Percentiles rank a stretch among this genome's conserved stretches.
These are phyloP conservation scores for Pygoscelis adeliae DNA, from an alignment of 2,113 vertebrate genomes.

Conservation along the genomic window DNA sequence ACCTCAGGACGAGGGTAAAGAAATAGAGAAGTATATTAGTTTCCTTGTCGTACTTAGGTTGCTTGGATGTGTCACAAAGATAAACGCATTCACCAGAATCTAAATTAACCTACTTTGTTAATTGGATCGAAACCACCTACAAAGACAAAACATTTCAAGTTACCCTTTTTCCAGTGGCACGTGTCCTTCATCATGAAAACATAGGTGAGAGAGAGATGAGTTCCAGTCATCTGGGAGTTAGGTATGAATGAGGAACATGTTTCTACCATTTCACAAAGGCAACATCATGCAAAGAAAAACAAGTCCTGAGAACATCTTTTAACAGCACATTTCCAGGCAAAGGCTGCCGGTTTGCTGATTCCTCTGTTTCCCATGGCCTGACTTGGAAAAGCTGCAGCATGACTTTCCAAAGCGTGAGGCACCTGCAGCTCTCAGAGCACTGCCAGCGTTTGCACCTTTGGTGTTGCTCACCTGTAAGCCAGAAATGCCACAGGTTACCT, in stretches of 20 bases:
- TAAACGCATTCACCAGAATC: background rate
- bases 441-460: accelerated
- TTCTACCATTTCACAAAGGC: background rate
- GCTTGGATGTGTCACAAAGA: constrained; percentile 7
- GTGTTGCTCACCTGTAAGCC: background rate
- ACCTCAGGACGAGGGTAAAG: background rate
- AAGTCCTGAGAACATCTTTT: background rate
- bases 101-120: constrained; percentile 5
- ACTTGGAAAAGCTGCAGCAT: accelerated
- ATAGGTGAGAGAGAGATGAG: background rate
- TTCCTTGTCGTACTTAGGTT: background rate
- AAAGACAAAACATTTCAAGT: background rate
- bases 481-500: background rate
- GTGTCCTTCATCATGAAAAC: background rate
- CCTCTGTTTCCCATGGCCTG: background rate
- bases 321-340: background rate
- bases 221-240: background rate
- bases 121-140: background rate
- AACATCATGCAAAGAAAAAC: background rate
- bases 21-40: background rate
- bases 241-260: background rate
- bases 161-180: background rate
- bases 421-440: background rate
- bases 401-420: background rate
- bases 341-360: background rate